These are phyloP conservation scores for Fissipunctia ypsillon DNA, from an alignment of 2,888 invertebrate species.

Conservation along the genomic window DNA sequence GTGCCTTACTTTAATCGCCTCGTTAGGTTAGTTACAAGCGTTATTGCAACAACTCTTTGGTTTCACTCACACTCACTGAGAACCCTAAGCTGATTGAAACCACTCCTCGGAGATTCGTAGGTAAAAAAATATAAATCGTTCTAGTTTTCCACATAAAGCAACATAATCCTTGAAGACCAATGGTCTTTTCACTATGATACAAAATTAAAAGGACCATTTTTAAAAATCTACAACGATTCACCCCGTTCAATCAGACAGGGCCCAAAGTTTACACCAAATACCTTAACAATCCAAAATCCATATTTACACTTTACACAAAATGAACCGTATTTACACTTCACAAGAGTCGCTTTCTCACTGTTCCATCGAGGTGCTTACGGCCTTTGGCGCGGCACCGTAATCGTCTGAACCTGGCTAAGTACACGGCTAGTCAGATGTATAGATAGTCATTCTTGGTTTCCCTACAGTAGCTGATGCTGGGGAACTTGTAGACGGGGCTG, in stretches of 20 bases:
- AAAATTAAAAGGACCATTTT: not conserved
- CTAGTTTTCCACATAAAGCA: not conserved
- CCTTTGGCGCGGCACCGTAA: constrained; percentile 69
- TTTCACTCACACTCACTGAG: constrained; percentile 80
- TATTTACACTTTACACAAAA: constrained; percentile 83
- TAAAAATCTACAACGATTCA: not conserved
- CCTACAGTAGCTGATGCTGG: constrained; percentile 86
- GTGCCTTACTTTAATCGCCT: constrained; percentile 62
- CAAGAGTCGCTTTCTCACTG: constrained; percentile 78
- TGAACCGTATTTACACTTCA: constrained; percentile 79
- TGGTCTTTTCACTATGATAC: not conserved
- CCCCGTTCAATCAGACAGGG: constrained; percentile 47
- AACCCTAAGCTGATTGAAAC: constrained; percentile 53
- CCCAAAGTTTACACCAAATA: constrained; percentile 72
- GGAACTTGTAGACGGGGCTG: constrained; percentile 88
- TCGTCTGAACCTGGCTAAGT: constrained; percentile 68
- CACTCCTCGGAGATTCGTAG: constrained; percentile 20
- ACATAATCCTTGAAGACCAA: not conserved
- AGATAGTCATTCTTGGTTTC: constrained; percentile 88
- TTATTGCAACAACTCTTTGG: constrained; percentile 85
- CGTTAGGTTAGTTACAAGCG: constrained; percentile 69
- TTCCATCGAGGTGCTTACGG: constrained; percentile 68
- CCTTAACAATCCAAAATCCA: constrained; percentile 69
- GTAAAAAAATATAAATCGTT: constrained; percentile 17
- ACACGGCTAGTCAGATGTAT: constrained; percentile 85